Conservation (phyloP, 2,888 invertebrate species). For the Cataglyphis cursor region DNA sequence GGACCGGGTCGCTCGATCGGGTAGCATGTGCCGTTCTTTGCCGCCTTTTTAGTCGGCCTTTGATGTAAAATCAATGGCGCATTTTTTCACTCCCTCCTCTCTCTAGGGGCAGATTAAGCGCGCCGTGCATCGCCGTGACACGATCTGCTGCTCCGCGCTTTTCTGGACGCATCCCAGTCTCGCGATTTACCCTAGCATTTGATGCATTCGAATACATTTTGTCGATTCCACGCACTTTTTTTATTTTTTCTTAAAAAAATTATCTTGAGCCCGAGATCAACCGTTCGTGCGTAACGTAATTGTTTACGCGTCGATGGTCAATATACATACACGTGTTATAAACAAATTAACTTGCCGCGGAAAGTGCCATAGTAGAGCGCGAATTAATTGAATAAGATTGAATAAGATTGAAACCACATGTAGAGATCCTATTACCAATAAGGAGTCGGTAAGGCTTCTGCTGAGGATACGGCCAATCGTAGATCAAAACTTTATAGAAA, state of each 20-base stretch:
- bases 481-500: constrained; percentile 81
- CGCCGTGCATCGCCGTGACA: constrained; percentile 70
- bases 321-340: background rate
- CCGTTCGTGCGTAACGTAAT: background rate
- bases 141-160: constrained; percentile 69
- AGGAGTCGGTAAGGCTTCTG: constrained; percentile 86
- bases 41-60: constrained; percentile 85
- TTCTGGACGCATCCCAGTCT: constrained; percentile 70
- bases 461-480: constrained; percentile 86
- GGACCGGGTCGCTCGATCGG: constrained; percentile 83
- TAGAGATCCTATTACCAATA: constrained; percentile 86
- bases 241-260: background rate
- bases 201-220: constrained; percentile 66
- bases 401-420: constrained; percentile 85
- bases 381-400: constrained; percentile 84
- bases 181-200: constrained; percentile 61
- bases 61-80: constrained; percentile 86
- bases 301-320: background rate
- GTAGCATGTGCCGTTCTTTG: constrained; percentile 84
- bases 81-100: constrained; percentile 79
- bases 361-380: constrained; percentile 56
- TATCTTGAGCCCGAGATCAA: background rate
- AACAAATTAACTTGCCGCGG: background rate
- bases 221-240: constrained; percentile 40
- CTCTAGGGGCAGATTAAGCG: constrained; percentile 84